Conservation (phyloP, 2,888 invertebrate genomes). For the Chrysomela aeneicollis region DNA sequence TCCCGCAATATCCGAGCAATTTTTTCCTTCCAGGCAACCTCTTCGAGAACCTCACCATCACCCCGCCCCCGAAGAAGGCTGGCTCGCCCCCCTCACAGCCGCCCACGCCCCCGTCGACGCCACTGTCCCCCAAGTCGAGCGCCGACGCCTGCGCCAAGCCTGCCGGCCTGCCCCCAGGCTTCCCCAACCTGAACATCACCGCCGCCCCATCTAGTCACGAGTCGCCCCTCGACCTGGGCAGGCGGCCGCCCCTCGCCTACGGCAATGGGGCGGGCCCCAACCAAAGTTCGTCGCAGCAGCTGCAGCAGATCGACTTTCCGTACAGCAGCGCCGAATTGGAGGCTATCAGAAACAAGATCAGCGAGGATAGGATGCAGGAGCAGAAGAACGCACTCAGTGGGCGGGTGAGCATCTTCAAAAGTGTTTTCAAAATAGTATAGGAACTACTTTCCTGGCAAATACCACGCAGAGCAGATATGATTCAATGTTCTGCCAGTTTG, state of each 20-base stretch:
- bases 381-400: slow-evolving; percentile 40
- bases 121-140: slow-evolving; percentile 58
- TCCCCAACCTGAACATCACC: slow-evolving; percentile 52
- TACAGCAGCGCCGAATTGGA: slow-evolving; percentile 43
- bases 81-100: slow-evolving; percentile 60
- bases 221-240: slow-evolving; percentile 42
- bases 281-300: slow-evolving; percentile 33
- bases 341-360: slow-evolving; percentile 42
- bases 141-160: slow-evolving; percentile 38
- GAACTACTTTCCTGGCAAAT: too few species aligned
- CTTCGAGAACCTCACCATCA: slow-evolving; percentile 60
- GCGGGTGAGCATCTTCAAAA: slow-evolving; percentile 43
- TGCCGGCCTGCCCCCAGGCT: slow-evolving; percentile 44
- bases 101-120: slow-evolving; percentile 64
- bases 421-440: too few species aligned
- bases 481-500: too few species aligned
- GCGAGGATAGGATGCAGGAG: slow-evolving; percentile 40
- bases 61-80: slow-evolving; percentile 51
- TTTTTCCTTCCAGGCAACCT: slow-evolving; percentile 63
- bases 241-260: slow-evolving; percentile 29
- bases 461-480: too few species aligned
- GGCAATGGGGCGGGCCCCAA: slow-evolving; percentile 30
- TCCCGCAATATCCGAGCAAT: too few species aligned
- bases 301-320: slow-evolving; percentile 40
- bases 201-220: slow-evolving; percentile 55